These are phyloP conservation scores for Diglossa cyanea DNA, from an alignment of 2,797 vertebrate genomes.

Conservation along the genomic window DNA sequence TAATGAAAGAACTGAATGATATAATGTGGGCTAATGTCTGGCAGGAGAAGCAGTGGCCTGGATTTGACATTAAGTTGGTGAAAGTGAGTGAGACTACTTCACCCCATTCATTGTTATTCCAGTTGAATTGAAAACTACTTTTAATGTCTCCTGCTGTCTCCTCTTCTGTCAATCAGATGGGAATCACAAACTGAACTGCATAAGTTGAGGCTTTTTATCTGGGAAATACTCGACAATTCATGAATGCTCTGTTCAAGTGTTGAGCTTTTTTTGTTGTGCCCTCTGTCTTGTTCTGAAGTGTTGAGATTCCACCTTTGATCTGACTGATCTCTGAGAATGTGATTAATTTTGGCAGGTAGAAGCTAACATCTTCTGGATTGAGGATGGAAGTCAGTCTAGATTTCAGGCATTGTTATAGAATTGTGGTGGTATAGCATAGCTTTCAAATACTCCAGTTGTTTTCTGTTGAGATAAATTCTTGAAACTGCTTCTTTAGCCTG, in stretches of 20 bases:
- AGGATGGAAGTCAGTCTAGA: neutral
- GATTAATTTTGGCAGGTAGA: neutral
- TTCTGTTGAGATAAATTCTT: neutral
- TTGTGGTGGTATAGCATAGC: neutral
- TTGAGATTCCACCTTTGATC: neutral
- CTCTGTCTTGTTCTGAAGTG: neutral
- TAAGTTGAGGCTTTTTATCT: neutral
- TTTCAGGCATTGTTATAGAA: neutral
- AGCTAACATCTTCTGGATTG: neutral
- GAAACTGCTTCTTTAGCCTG: neutral
- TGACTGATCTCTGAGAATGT: neutral
- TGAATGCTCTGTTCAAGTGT: neutral
- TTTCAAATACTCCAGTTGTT: neutral
- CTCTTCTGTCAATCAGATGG: neutral
- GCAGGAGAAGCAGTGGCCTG: conserved; percentile 8
- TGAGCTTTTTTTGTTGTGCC: neutral
- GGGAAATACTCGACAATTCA: neutral
- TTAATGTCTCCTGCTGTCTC: neutral
- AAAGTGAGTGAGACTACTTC: neutral
- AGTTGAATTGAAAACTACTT: conserved; percentile 5
- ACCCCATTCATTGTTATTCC: neutral
- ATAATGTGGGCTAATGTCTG: neutral
- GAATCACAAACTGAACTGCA: neutral
- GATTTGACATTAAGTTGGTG: neutral
- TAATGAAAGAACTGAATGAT: conserved; percentile 45